Percentiles rank a stretch among this genome's conserved stretches.
Conservation (phyloP, 2,797 vertebrate genomes). For the Sebastes vulpes region DNA sequence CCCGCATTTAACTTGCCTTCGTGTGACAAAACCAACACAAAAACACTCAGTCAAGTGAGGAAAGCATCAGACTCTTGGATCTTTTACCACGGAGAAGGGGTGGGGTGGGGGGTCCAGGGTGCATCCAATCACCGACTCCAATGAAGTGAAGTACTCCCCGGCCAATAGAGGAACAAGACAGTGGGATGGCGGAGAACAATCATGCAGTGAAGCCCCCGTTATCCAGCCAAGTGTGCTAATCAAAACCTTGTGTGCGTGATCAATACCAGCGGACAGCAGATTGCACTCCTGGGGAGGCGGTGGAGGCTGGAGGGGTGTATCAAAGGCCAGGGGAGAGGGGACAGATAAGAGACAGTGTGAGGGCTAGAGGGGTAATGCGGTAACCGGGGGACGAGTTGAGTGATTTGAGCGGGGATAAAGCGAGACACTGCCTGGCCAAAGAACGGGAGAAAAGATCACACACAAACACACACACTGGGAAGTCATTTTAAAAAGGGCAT, state of each 20-base stretch:
- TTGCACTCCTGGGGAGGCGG: constrained; percentile 80
- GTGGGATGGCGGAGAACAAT: constrained; percentile 64
- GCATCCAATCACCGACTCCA: constrained; percentile 76
- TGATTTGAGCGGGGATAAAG: constrained; percentile 79
- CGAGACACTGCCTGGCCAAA: constrained; percentile 55
- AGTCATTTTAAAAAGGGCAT: constrained; percentile 26
- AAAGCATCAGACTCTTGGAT: constrained; percentile 44
- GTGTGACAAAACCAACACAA: constrained; percentile 59
- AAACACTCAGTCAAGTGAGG: constrained; percentile 64
- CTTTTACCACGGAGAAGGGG: constrained; percentile 17
- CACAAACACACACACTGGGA: constrained; percentile 23
- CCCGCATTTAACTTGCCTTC: constrained; percentile 41
- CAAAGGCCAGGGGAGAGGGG: constrained; percentile 56
- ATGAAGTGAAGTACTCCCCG: constrained; percentile 72
- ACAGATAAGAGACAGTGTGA: constrained; percentile 55
- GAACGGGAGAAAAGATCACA: constrained; percentile 45
- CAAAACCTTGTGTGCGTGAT: constrained; percentile 82
- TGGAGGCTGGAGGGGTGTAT: constrained; percentile 66
- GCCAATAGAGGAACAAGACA: constrained; percentile 61
- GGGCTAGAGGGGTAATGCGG: constrained; percentile 46
- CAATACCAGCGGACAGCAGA: constrained; percentile 85
- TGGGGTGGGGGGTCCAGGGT: constrained; percentile 20
- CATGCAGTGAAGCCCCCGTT: constrained; percentile 61
- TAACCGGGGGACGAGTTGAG: constrained; percentile 71
- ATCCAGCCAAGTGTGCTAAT: constrained; percentile 84